phyloP scores from a whole-genome alignment of 2,888 invertebrate genomes.

The Erpobdella octoculata region DNA sequence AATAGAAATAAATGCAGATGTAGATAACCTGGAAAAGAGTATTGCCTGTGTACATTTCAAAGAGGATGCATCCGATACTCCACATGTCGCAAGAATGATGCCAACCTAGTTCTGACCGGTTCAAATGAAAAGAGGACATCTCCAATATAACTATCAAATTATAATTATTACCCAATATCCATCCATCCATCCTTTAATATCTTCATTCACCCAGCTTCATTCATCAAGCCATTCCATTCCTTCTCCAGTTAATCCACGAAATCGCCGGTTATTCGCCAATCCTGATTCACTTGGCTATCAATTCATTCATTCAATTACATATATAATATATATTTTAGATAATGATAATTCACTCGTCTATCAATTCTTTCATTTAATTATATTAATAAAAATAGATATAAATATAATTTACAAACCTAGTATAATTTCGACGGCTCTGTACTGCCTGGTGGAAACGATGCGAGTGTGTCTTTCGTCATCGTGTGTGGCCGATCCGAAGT shows the following conservation, averaged over 20 bases:
- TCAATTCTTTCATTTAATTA: background rate
- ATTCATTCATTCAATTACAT: background rate
- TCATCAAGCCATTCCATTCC: background rate
- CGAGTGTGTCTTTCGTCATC: background rate
- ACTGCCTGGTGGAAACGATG: constrained; percentile 12
- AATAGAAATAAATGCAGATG: too few species aligned
- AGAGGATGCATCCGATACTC: constrained; percentile 11
- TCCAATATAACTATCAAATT: background rate
- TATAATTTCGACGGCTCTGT: constrained; percentile 6
- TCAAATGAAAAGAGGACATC: background rate
- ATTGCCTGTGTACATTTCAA: background rate
- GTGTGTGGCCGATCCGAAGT: background rate
- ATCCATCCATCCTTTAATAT: background rate
- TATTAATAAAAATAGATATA: too few species aligned
- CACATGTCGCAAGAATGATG: constrained; percentile 6
- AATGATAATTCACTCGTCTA: background rate
- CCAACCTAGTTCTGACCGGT: background rate
- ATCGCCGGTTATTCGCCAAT: too few species aligned
- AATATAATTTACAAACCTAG: too few species aligned
- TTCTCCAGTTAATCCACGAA: too few species aligned
- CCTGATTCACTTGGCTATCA: background rate
- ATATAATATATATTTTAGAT: too few species aligned
- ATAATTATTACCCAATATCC: background rate
- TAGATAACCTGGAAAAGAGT: background rate
- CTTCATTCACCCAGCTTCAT: background rate